Base-by-base conservation (phyloP, 2,113 vertebrate genomes). In the Melanerpes aurifrons region DNA sequence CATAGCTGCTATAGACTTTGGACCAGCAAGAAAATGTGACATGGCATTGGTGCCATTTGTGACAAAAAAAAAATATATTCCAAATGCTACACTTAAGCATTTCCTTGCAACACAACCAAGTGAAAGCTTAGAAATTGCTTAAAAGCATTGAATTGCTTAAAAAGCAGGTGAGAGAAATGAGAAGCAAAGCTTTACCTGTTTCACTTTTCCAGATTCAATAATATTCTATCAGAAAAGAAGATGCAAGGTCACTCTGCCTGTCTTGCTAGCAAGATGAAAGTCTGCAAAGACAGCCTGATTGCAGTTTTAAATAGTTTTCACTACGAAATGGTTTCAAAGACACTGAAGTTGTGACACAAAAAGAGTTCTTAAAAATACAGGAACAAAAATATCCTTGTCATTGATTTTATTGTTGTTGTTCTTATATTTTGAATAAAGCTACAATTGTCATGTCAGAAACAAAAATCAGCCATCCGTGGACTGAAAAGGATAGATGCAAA, bases 1-100 rank as follows among this genome's bases (percentile, higher is more conserved):
- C 84, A 48, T 83, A 96, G 90, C 94, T 95, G 95, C 95, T 92
- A 40, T 48, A 90, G 95, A 95, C 77, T 97, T 95, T 90, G 92
- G 96, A 97, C 96, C 87, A 66, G 91, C 91, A 94, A 94, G 75
- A 93, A 75, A 92, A 86, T 87, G 24, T 84, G 91, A 95, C 77
- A 35, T 84, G 69, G 88, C 84, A 72, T 68, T 75, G 63, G 22
- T 78, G 70, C 90, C 89, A 56, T 93, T 97, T 95, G 17, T 88
- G 89, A 96, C 50, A 62, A 91, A 87, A 81, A 53, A 31, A 29
- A 61, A 25, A 59, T 24, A 20, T 43, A 31, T 77, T 68, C 75
- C 59, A 95, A 83, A 85, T 88, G 61, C 50, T 75, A 28, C 69
- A 75, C 82, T 95, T 95, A 70, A 93, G 81, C 70, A 62, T 88